Conservation (phyloP, 2,113 vertebrate species). For the Paratilapia polleni region DNA sequence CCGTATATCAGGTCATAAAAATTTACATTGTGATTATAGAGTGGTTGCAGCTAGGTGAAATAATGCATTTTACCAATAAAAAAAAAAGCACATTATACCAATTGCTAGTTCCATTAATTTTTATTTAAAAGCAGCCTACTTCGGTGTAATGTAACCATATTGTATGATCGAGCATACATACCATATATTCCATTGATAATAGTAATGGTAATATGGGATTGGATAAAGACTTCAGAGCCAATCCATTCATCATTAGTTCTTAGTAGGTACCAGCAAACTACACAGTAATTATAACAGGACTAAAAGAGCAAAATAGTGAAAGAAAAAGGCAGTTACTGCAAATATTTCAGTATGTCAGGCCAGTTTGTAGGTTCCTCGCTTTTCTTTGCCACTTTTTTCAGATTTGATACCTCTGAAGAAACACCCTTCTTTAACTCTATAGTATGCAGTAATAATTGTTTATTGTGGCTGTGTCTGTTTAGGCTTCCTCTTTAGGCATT, state of each 20-base stretch:
- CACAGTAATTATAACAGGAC: neutral
- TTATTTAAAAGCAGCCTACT: no score
- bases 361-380: neutral
- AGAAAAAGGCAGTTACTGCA: neutral
- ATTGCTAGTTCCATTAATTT: no score
- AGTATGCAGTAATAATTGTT: neutral
- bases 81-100: no score
- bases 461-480: neutral
- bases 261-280: neutral
- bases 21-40: no score
- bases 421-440: neutral
- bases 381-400: neutral
- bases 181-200: neutral
- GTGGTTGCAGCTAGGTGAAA: no score
- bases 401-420: neutral
- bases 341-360: neutral
- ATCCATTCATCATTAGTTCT: neutral
- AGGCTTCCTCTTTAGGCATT: conserved; percentile 85
- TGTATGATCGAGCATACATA: no score
- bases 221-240: neutral
- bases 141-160: no score
- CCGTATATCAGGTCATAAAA: no score
- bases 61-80: no score
- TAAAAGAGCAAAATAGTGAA: neutral
- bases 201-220: neutral